Evolutionary conservation across 2,888 invertebrate species (phyloP), one percentile per base, ranked within the genome.

Genomic region (Gonocerus acuteangulatus): DNA sequence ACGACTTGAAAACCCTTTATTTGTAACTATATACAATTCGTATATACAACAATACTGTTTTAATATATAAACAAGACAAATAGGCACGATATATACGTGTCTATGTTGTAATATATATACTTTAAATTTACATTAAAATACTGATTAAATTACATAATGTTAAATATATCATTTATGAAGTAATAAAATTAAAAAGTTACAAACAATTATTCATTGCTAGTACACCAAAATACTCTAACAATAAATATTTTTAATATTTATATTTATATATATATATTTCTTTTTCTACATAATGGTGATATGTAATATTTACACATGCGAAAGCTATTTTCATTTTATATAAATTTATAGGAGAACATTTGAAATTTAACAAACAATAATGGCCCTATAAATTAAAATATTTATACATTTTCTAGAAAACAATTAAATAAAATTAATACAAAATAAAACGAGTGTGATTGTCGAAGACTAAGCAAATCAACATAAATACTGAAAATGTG

Each of bases 11-110:
- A 54, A 54, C 39, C 42, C 39, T 54, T 54, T 54, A 54, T 54
- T 54, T 21, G 36, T 51, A 54, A 54, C 54, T 54, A 54, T 54
- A 42, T 54, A 54, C 54, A 54, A 22, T 6, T 54, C 42, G 39
- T 63, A 63, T 63, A 44, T 63, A 63, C 63, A 63, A 61, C 63
- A 63, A 63, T 63, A 63, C 63, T 63, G 63, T 44, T 32, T 27
- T 51, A 61, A 58, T 21, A 42, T 57, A 56, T 49, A 27, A 49
- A 58, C 51, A 42, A 52, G 45, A 62, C 59, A 62, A 56, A 59
- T 49, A 59, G 36, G 39, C 59, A 51, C 39, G 54, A 39, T 45
- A 22, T 59, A 45, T 19, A 15, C 23, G 34, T 21, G 32, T 13
- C 23, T 44, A 59, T 36, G 22, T 47, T 62, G 27, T 52, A 52